Evolutionary conservation across 2,888 invertebrate species (phyloP).

Genomic region (Sericinus montela): DNA sequence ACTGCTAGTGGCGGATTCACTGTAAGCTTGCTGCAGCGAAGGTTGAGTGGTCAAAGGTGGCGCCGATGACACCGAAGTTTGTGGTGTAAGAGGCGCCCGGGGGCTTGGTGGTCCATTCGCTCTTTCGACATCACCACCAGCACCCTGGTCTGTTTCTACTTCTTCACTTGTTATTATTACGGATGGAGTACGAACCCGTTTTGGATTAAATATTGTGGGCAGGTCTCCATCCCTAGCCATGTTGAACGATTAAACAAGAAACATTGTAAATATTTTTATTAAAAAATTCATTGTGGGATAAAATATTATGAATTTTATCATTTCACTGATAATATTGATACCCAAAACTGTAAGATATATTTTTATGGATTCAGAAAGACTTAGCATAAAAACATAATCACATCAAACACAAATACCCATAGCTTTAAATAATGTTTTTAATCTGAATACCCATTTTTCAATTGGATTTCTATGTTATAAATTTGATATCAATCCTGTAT

Average conservation of each 20-base stretch:
- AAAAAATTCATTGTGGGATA: not conserved
- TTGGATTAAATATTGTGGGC: conserved; percentile 90
- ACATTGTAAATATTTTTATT: conserved; percentile 11
- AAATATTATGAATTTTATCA: conserved; percentile 15
- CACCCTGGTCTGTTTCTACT: conserved; percentile 56
- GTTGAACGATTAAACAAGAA: conserved; percentile 25
- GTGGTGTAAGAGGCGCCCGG: conserved; percentile 66
- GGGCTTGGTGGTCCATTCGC: conserved; percentile 73
- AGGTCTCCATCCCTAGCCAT: conserved; percentile 88
- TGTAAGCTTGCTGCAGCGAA: conserved; percentile 68
- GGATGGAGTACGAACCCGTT: conserved; percentile 83
- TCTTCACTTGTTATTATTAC: conserved; percentile 85
- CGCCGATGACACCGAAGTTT: conserved; percentile 71
- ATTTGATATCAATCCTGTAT: too few relatives aligned
- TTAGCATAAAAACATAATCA: too few relatives aligned
- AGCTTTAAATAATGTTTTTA: too few relatives aligned
- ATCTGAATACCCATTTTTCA: too few relatives aligned
- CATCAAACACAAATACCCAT: too few relatives aligned
- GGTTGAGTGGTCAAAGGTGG: conserved; percentile 69
- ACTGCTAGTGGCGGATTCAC: conserved; percentile 79
- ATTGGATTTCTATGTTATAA: too few relatives aligned
- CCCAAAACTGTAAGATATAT: too few relatives aligned
- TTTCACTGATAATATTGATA: too few relatives aligned
- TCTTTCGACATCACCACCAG: conserved; percentile 55
- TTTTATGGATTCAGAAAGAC: too few relatives aligned